Base-by-base conservation (phyloP, 1,140 invertebrate species). In the Zaprionus tsacasi region DNA sequence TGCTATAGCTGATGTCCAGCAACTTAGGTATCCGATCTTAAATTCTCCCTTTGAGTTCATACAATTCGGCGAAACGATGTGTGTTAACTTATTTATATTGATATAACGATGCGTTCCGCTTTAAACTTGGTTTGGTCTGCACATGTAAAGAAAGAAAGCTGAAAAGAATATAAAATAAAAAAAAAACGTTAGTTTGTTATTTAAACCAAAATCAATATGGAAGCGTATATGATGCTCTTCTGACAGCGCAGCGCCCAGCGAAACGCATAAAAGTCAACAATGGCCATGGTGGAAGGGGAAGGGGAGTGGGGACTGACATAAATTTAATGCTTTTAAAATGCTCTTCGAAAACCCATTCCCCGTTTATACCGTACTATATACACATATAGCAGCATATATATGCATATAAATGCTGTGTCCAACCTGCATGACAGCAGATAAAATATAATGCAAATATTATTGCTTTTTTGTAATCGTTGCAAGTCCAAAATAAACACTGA, bases 311-410 rank as follows among this genome's bases (percentile, higher is more conserved):
- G 54, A 57, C 50, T 69, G 75, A 82, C 79, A 87, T 79, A 69
- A 78, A 86, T 85, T 86, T 81, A 78, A 79, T 87, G 77, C 70
- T 78, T 85, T 83, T 80, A 66, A 77, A 85, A 82, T 77, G 82
- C 58, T 74, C 74, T 78, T 82, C 70, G 71, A 82, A 70, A 82
- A 71, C 54, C 67, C 68, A 79, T 72, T 79, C 65, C 56, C 38
- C 30, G 27, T 61, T 43, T 43, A n/a, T 7, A 6, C 1, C 40
- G n/a, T 15, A 15, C 40, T 15, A 45, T 58, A 27, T 17, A 35
- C 40, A 45, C 52, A 27, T 17, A 35, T 35, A 35, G 35, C 56
- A 33, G 6, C 13, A 13, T 50, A 65, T 63, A 40, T 13, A 50
- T 21, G 12, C 21, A 59, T 56, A 57, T 65, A 76, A 69, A 83